Conservation (phyloP, 2,797 vertebrate species). For the Gymnodraco acuticeps region DNA sequence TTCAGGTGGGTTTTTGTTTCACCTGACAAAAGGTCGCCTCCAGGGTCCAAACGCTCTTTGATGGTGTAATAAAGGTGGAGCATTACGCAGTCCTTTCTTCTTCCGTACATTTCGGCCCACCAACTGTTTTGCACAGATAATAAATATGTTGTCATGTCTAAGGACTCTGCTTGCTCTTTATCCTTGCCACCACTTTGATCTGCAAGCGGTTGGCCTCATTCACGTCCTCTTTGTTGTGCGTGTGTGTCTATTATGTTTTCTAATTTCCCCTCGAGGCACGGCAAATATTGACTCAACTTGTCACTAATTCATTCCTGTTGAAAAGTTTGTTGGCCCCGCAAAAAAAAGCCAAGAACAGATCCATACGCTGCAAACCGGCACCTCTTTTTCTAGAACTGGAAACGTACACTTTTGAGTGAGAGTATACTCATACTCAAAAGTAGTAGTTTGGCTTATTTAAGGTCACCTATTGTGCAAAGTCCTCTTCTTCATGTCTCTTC, state of each 20-base stretch:
- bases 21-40: constrained; percentile 45
- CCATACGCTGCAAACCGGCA: constrained; percentile 2
- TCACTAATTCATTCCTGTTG: constrained; percentile 46
- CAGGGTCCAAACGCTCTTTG: constrained; percentile 46
- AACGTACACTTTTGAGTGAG: constrained; percentile 4
- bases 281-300: constrained; percentile 62
- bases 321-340: constrained; percentile 43
- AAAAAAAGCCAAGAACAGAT: constrained; percentile 28
- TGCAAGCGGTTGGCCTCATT: background rate
- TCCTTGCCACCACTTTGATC: constrained; percentile 16
- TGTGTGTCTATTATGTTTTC: constrained; percentile 1
- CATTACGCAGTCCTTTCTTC: constrained; percentile 47
- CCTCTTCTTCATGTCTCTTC: no score
- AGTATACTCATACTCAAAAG: no score
- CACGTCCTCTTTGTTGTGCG: constrained; percentile 11
- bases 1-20: constrained; percentile 39
- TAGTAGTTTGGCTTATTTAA: no score
- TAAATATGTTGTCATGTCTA: background rate
- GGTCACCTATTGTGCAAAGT: no score
- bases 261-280: constrained; percentile 37
- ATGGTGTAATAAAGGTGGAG: constrained; percentile 35
- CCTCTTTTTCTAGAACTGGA: constrained; percentile 1
- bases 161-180: background rate
- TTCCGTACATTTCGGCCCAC: background rate
- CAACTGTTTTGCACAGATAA: constrained; percentile 5